Conservation (phyloP, 2,797 vertebrate genomes). For the Phalloptychus januarius region DNA sequence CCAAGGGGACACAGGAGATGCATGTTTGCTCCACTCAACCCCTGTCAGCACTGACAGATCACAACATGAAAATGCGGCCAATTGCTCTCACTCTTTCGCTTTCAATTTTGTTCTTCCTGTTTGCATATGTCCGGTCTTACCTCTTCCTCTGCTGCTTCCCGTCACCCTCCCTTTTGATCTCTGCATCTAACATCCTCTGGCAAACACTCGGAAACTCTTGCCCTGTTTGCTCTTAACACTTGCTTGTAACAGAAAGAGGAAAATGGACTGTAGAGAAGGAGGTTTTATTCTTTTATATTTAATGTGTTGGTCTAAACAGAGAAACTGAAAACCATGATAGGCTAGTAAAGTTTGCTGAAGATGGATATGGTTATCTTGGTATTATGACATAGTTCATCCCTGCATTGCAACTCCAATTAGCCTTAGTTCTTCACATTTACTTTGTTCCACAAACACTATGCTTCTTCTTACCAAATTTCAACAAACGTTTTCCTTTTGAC, state of each 20-base stretch:
- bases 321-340: neutral
- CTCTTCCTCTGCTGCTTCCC: constrained; percentile 13
- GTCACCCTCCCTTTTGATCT: constrained; percentile 34
- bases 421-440: constrained; percentile 40
- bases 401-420: constrained; percentile 28
- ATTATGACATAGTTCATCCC: constrained; percentile 37
- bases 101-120: constrained; percentile 34
- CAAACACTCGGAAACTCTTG: constrained; percentile 8
- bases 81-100: constrained; percentile 41
- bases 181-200: constrained; percentile 19
- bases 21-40: constrained; percentile 68
- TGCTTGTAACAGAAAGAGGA: constrained; percentile 32
- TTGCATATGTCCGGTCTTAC: constrained; percentile 25
- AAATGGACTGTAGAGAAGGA: constrained; percentile 36
- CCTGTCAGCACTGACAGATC: constrained; percentile 72
- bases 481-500: constrained; percentile 56
- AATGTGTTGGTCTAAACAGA: neutral
- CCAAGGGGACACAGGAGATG: constrained; percentile 63
- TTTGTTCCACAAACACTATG: constrained; percentile 33
- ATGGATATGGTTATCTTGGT: constrained; percentile 23
- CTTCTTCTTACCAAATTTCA: constrained; percentile 28
- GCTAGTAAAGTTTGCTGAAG: neutral
- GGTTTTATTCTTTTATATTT: neutral
- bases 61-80: constrained; percentile 65
- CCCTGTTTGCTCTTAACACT: constrained; percentile 22